phyloP scores from a whole-genome alignment of 2,113 vertebrate genomes.

The Orycteropus afer region DNA sequence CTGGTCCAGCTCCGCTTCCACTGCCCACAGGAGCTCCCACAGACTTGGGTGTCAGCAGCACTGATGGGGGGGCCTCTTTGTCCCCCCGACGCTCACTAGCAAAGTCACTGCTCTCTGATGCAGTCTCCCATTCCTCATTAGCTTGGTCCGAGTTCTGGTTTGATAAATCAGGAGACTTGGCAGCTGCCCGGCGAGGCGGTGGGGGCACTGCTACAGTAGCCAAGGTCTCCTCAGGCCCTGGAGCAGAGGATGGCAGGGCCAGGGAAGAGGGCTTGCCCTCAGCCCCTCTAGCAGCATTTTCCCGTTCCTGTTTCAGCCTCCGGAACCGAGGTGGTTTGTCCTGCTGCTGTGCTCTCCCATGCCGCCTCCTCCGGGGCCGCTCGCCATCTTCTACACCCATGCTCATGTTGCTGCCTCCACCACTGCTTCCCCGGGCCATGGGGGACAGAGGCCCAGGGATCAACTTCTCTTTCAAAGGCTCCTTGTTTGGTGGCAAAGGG shows the following conservation, averaged over 20 bases:
- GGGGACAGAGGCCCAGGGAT: slow-evolving; percentile 71
- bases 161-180: slow-evolving; percentile 94
- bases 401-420: slow-evolving; percentile 43
- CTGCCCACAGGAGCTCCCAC: slow-evolving; percentile 78
- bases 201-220: not conserved
- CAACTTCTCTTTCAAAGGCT: slow-evolving; percentile 75
- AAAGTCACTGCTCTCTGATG: slow-evolving; percentile 96
- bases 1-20: slow-evolving; percentile 72
- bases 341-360: slow-evolving; percentile 93
- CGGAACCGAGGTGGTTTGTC: slow-evolving; percentile 95
- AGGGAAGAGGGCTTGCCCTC: slow-evolving; percentile 69
- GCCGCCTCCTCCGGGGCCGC: slow-evolving; percentile 89
- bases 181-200: slow-evolving; percentile 81
- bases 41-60: slow-evolving; percentile 70
- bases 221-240: slow-evolving; percentile 52
- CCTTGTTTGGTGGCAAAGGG: slow-evolving; percentile 86
- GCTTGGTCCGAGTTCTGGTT: slow-evolving; percentile 97
- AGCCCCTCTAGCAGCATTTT: slow-evolving; percentile 87
- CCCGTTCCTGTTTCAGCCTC: slow-evolving; percentile 93
- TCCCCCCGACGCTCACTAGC: slow-evolving; percentile 89
- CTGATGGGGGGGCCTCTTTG: slow-evolving; percentile 81
- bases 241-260: not conserved
- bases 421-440: slow-evolving; percentile 49
- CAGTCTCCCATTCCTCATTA: slow-evolving; percentile 96
- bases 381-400: slow-evolving; percentile 85